Conservation (phyloP, 2,888 invertebrate species). For the Latrodectus elegans region DNA sequence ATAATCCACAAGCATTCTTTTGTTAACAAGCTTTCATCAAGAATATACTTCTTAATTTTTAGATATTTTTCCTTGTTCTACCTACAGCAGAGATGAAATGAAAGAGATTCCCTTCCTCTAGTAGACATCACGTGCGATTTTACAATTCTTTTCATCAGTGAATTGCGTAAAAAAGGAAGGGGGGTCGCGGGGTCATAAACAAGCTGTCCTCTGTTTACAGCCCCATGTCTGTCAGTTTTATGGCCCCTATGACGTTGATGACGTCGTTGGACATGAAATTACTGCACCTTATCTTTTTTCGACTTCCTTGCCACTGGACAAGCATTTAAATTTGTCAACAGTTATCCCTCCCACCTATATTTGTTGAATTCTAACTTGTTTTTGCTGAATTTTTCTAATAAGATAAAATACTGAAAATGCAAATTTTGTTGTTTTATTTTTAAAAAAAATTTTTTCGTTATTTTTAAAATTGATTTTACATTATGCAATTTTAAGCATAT, state of each 20-base stretch:
- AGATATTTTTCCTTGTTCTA: too few relatives aligned
- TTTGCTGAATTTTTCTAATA: not conserved
- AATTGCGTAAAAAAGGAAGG: constrained; percentile 47
- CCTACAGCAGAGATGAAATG: too few relatives aligned
- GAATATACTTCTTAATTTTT: too few relatives aligned
- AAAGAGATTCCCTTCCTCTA: constrained; percentile 1
- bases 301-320: constrained; percentile 13
- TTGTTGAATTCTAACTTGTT: not conserved
- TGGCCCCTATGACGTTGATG: constrained; percentile 55
- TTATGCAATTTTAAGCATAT: not conserved
- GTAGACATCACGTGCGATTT: constrained; percentile 53
- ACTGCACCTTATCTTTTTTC: constrained; percentile 23
- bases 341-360: not conserved
- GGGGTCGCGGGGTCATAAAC: constrained; percentile 38
- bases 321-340: constrained; percentile 54
- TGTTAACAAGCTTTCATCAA: too few relatives aligned
- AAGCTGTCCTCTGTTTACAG: constrained; percentile 53
- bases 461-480: not conserved
- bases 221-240: constrained; percentile 60
- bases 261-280: constrained; percentile 58
- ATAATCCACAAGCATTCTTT: too few relatives aligned
- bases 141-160: constrained; percentile 52
- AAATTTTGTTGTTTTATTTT: not conserved
- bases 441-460: not conserved
- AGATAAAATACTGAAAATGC: not conserved